A percentile compares a stretch with the other conserved stretches of the same genome.
Conservation (phyloP, 1,140 invertebrate genomes). For the Lordiphosa collinella region DNA sequence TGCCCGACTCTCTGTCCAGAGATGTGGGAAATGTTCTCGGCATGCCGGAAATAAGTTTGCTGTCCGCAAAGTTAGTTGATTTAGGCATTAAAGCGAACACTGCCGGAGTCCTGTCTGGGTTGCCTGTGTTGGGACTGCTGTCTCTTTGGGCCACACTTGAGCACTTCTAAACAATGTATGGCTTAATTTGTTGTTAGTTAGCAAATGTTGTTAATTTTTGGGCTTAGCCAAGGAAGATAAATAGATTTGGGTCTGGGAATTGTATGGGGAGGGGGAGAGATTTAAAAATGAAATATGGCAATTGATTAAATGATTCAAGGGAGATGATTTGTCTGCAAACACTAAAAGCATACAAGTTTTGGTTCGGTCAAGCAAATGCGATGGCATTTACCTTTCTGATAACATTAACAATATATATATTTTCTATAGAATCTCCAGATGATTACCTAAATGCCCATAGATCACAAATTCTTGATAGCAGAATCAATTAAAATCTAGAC, state of each 20-base stretch:
- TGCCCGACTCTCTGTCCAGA: conserved; percentile 5
- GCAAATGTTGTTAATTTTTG: conserved; percentile 72
- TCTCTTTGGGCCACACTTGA: conserved; percentile 36
- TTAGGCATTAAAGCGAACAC: conserved; percentile 73
- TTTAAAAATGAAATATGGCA: not conserved
- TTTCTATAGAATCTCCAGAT: no score
- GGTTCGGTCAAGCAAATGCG: no score
- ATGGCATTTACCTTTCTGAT: no score
- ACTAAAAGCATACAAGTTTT: no score
- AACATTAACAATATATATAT: no score
- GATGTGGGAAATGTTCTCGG: conserved; percentile 47
- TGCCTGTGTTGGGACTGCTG: conserved; percentile 2
- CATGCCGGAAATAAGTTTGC: conserved; percentile 77
- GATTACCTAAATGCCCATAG: no score
- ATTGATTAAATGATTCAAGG: no score
- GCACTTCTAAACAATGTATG: conserved; percentile 75
- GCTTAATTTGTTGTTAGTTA: conserved; percentile 76
- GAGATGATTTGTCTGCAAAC: no score
- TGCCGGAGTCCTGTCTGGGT: conserved; percentile 4
- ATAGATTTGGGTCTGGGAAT: no score
- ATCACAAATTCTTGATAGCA: no score
- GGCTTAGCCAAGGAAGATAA: not conserved
- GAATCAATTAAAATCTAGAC: no score
- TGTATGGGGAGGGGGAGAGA: no score
- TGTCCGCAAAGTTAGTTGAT: conserved; percentile 76